phyloP scores from a whole-genome alignment of 37 sponge, comb jelly and placozoan species.

The Ephydatia muelleri region DNA sequence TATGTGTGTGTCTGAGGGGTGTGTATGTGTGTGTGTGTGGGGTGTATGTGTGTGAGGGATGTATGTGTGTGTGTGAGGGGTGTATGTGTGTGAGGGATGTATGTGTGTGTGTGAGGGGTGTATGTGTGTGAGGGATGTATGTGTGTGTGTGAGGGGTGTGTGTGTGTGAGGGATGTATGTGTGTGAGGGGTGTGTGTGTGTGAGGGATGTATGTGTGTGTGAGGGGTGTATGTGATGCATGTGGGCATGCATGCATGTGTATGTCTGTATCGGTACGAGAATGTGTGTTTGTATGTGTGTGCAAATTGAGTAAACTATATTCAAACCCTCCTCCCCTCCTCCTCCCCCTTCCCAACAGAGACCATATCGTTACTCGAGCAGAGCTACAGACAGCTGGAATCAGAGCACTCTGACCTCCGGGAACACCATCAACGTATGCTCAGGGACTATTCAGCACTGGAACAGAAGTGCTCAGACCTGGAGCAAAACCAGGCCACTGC shows the following conservation, averaged over 20 bases:
- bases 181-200: no score
- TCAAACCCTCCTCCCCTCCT: no score
- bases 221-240: no score
- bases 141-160: no score
- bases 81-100: background rate
- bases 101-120: background rate
- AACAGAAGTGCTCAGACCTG: constrained; percentile 11
- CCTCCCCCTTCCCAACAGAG: background rate
- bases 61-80: background rate
- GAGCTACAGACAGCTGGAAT: background rate
- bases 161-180: no score
- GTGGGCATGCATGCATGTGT: background rate
- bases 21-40: background rate
- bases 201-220: no score
- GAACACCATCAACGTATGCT: constrained; percentile 20
- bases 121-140: no score
- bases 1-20: background rate
- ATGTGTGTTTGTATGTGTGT: background rate
- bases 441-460: constrained; percentile 5
- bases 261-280: background rate
- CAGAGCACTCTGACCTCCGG: constrained; percentile 9
- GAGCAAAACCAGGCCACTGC: constrained; percentile 6
- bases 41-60: background rate
- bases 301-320: no score
- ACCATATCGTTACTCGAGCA: background rate